Evolutionary conservation across 2,797 vertebrate genomes (phyloP).

Genomic region (Paramormyrops hopkinsi): DNA sequence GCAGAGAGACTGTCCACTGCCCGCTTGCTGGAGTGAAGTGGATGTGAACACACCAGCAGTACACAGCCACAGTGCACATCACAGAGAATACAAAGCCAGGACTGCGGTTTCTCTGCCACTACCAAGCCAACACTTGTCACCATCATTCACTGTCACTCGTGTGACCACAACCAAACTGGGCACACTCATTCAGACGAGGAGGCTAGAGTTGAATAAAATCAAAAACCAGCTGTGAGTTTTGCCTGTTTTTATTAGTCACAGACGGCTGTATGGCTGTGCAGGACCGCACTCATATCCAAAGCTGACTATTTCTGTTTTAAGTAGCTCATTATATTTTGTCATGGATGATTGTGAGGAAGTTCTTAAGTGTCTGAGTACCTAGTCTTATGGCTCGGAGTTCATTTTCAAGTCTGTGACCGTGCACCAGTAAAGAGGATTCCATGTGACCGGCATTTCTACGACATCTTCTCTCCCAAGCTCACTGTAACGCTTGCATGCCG

Average conservation of each 20-base stretch:
- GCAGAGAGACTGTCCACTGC: slow-evolving; percentile 4
- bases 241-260: background rate
- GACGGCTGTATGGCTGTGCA: background rate
- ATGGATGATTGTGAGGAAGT: background rate
- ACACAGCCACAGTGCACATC: slow-evolving; percentile 25
- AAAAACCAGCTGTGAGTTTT: background rate
- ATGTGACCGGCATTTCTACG: background rate
- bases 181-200: slow-evolving; percentile 20
- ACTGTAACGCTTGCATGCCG: background rate
- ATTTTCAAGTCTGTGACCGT: background rate
- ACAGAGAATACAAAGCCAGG: slow-evolving; percentile 23
- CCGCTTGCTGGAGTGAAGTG: slow-evolving; percentile 38
- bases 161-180: slow-evolving; percentile 19
- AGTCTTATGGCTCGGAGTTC: background rate
- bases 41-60: slow-evolving; percentile 30
- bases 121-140: slow-evolving; percentile 13
- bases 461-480: background rate
- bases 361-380: background rate
- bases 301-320: background rate
- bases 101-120: background rate
- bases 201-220: background rate
- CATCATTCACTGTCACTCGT: background rate
- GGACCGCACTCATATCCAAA: background rate
- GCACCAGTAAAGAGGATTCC: background rate
- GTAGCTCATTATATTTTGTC: background rate